Evolutionary conservation across 2,888 invertebrate species (phyloP).

Genomic region (Linyphia triangularis): DNA sequence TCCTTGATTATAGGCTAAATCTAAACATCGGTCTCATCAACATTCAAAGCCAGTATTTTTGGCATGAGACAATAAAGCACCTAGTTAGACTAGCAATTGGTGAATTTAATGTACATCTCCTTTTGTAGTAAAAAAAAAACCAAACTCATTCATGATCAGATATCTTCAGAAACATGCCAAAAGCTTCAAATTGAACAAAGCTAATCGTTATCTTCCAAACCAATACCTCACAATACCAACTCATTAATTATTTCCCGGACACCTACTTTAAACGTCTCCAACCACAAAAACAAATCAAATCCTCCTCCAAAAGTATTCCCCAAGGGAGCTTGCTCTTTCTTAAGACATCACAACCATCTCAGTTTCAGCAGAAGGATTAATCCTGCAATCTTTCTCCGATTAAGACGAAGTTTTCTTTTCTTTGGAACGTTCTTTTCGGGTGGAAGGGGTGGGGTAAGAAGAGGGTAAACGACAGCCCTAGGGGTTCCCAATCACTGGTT

Average conservation of each 20-base stretch:
- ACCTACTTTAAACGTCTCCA: too few relatives aligned
- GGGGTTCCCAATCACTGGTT: slow-evolving; percentile 45
- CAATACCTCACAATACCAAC: not conserved
- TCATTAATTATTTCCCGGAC: too few relatives aligned
- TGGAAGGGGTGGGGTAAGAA: not conserved
- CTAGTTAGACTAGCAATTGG: too few relatives aligned
- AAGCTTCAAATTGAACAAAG: too few relatives aligned
- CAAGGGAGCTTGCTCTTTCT: not conserved
- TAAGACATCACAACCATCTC: not conserved
- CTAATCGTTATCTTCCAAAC: not conserved
- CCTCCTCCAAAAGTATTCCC: not conserved
- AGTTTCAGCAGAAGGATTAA: slow-evolving; percentile 21
- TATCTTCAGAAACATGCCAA: too few relatives aligned
- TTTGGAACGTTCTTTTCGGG: not conserved
- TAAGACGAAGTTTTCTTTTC: slow-evolving; percentile 15
- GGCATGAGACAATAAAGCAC: too few relatives aligned
- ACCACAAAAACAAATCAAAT: not conserved
- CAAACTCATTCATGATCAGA: too few relatives aligned
- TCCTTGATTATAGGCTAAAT: not conserved
- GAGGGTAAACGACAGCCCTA: slow-evolving; percentile 4
- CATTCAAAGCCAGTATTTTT: not conserved
- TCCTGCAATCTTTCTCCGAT: slow-evolving; percentile 29
- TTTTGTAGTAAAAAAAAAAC: too few relatives aligned
- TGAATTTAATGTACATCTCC: too few relatives aligned
- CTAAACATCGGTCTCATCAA: not conserved